A percentile compares a stretch with the other conserved stretches of the same genome.
Evolutionary conservation across 2,113 vertebrate genomes (phyloP).

Genomic region (Rissa tridactyla): DNA sequence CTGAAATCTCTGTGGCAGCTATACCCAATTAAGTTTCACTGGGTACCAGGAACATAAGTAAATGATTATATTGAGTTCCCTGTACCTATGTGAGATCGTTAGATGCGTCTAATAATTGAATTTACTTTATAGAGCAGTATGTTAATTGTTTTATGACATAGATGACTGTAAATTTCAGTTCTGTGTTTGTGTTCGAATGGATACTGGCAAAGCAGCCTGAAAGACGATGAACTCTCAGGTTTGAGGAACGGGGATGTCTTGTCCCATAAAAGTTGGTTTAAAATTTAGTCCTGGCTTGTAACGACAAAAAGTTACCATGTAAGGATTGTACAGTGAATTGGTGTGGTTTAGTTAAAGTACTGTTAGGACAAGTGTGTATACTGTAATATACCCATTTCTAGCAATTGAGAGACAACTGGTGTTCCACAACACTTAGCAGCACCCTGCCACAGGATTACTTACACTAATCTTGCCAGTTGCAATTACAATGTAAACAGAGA

Average conservation of each 20-base stretch:
- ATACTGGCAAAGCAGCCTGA: background rate
- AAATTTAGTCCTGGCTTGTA: background rate
- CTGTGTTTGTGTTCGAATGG: background rate
- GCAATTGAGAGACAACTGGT: background rate
- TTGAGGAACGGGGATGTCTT: background rate
- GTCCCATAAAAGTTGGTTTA: background rate
- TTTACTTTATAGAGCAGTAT: background rate
- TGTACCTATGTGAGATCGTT: background rate
- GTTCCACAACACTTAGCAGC: background rate
- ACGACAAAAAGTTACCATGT: background rate
- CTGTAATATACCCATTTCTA: background rate
- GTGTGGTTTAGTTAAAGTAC: background rate
- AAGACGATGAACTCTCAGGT: background rate
- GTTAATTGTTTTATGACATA: background rate
- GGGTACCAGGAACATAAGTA: background rate
- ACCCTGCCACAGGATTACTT: background rate
- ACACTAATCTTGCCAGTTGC: background rate
- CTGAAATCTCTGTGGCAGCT: conserved; percentile 33
- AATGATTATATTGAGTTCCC: conserved; percentile 6
- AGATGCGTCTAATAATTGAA: conserved; percentile 13
- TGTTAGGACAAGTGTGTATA: background rate
- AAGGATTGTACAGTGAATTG: background rate
- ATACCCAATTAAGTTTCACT: conserved; percentile 28
- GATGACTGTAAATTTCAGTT: background rate
- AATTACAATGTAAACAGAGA: background rate